Evolutionary conservation across 2,888 invertebrate species (phyloP).

Genomic region (Coenonympha glycerion): DNA sequence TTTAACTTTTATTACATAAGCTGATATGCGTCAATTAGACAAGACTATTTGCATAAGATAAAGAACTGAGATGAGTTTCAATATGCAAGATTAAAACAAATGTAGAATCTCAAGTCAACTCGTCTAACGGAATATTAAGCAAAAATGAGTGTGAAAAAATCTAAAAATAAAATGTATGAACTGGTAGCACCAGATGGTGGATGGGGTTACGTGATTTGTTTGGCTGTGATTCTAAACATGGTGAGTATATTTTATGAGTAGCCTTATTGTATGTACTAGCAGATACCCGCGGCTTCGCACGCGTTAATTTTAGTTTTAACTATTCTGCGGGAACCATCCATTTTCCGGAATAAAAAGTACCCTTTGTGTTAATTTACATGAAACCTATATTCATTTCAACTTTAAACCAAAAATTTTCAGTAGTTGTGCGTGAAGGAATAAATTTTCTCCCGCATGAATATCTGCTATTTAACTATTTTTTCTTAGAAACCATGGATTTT

Average conservation of each 20-base stretch:
- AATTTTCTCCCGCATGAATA: too few relatives aligned
- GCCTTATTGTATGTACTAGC: too few relatives aligned
- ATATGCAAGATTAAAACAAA: not conserved
- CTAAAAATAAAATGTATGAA: conserved; percentile 39
- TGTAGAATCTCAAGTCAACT: not conserved
- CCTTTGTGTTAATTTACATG: too few relatives aligned
- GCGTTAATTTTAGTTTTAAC: too few relatives aligned
- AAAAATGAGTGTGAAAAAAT: conserved; percentile 35
- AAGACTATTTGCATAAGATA: conserved; percentile 3
- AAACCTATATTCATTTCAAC: too few relatives aligned
- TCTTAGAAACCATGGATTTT: too few relatives aligned
- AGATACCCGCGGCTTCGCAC: too few relatives aligned
- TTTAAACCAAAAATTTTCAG: too few relatives aligned
- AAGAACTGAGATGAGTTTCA: not conserved
- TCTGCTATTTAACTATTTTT: too few relatives aligned
- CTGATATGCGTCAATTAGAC: conserved; percentile 7
- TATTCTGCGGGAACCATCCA: too few relatives aligned
- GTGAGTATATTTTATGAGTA: conserved; percentile 73
- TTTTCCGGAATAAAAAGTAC: too few relatives aligned
- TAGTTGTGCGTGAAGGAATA: too few relatives aligned
- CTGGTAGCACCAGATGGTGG: conserved; percentile 79
- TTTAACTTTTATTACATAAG: not conserved
- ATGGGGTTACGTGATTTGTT: conserved; percentile 81
- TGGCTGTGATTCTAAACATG: conserved; percentile 75
- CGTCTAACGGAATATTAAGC: not conserved